Conservation (phyloP, 2,888 invertebrate genomes). For the Pollenia labialis region DNA sequence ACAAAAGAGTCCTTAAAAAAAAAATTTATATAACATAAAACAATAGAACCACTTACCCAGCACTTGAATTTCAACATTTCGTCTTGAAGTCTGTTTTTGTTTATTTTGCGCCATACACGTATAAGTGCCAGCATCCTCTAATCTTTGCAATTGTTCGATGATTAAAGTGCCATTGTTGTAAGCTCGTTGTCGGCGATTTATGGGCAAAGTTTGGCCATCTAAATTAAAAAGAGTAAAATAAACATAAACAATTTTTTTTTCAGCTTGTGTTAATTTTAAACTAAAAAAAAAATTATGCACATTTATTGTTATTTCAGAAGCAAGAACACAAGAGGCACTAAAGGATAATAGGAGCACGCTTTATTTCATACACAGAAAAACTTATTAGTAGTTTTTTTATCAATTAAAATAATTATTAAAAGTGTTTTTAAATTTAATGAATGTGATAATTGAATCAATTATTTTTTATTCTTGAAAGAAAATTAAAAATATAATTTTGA, state of each 20-base stretch:
- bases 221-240: slow-evolving; percentile 71
- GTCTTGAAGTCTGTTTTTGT: slow-evolving; percentile 91
- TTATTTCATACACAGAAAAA: no score
- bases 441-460: no score
- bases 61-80: slow-evolving; percentile 91
- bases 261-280: slow-evolving; percentile 35
- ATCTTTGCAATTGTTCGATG: slow-evolving; percentile 93
- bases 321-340: no score
- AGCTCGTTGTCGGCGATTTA: slow-evolving; percentile 93
- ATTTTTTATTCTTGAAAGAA: no score
- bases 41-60: slow-evolving; percentile 85
- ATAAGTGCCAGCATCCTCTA: slow-evolving; percentile 94
- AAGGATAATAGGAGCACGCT: no score
- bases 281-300: slow-evolving; percentile 2
- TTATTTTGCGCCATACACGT: slow-evolving; percentile 95
- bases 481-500: no score
- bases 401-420: no score
- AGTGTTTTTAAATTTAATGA: no score
- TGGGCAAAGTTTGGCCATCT: slow-evolving; percentile 94
- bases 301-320: no score
- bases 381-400: no score
- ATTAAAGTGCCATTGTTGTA: slow-evolving; percentile 94
- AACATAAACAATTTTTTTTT: neutral
- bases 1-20: neutral
- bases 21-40: slow-evolving; percentile 75